phyloP scores from a whole-genome alignment of 2,888 invertebrate genomes.

The Sicus ferrugineus region DNA sequence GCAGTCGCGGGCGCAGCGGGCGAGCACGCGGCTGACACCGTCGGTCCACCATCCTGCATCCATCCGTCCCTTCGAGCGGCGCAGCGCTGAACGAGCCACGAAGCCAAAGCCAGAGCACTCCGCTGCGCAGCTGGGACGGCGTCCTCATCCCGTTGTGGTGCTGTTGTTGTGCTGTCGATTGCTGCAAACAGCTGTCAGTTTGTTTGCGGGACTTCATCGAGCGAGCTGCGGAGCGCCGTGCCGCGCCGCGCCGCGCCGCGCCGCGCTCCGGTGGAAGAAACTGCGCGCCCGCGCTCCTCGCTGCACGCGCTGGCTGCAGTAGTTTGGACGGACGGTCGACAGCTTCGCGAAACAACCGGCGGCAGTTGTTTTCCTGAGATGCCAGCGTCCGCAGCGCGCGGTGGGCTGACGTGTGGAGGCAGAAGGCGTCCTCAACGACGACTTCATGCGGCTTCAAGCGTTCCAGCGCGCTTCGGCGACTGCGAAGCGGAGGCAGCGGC shows the following conservation, averaged over 20 bases:
- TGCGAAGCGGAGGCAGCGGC: no score
- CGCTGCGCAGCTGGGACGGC: background rate
- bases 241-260: no score
- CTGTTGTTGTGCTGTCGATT: background rate
- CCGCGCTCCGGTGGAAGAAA: no score
- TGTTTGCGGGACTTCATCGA: constrained; percentile 24
- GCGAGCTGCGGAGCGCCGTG: no score
- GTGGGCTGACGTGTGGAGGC: background rate
- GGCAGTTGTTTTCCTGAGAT: constrained; percentile 5
- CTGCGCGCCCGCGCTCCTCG: background rate
- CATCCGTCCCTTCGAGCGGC: no score
- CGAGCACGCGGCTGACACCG: constrained; percentile 26
- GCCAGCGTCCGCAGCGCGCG: background rate
- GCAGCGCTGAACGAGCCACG: no score
- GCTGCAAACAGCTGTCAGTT: constrained; percentile 31
- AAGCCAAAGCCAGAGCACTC: background rate
- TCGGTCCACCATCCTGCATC: no score
- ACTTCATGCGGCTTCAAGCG: background rate
- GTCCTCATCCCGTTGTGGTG: background rate
- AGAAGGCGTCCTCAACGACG: background rate
- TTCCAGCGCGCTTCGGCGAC: background rate
- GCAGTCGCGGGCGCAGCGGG: background rate
- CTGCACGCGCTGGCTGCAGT: background rate
- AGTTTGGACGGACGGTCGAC: constrained; percentile 23
- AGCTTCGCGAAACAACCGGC: constrained; percentile 28